phyloP scores from a whole-genome alignment of 2,797 vertebrate species.

The Clamator glandarius region DNA sequence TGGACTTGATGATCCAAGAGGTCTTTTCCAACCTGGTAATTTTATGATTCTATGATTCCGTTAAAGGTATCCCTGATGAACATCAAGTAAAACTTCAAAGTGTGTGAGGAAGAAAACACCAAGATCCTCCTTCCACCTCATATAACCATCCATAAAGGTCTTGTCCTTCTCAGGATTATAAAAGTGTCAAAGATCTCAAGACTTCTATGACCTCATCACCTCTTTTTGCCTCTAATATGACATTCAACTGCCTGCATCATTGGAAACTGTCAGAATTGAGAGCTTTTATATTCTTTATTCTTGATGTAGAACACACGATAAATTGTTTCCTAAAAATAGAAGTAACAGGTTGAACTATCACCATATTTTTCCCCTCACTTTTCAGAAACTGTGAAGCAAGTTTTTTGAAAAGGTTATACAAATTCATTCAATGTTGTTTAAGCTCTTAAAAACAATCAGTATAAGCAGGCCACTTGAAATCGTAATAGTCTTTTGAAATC shows the following conservation, averaged over 20 bases:
- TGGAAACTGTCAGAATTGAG: not conserved
- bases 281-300: not conserved
- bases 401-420: not conserved
- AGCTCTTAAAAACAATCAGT: not conserved
- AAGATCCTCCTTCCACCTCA: not conserved
- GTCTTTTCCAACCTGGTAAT: too few relatives aligned
- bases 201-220: not conserved
- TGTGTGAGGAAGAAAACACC: not conserved
- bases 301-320: not conserved
- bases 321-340: not conserved
- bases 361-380: not conserved
- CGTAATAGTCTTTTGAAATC: not conserved
- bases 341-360: not conserved
- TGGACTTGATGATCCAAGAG: too few relatives aligned
- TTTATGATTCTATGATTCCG: too few relatives aligned
- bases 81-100: not conserved
- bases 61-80: not conserved
- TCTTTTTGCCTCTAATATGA: not conserved
- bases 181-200: not conserved
- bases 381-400: rapidly evolving
- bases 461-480: not conserved
- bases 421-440: not conserved
- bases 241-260: not conserved
- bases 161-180: not conserved
- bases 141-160: not conserved